Conservation (phyloP, 2,888 invertebrate species). For the Temnothorax ravouxi region DNA sequence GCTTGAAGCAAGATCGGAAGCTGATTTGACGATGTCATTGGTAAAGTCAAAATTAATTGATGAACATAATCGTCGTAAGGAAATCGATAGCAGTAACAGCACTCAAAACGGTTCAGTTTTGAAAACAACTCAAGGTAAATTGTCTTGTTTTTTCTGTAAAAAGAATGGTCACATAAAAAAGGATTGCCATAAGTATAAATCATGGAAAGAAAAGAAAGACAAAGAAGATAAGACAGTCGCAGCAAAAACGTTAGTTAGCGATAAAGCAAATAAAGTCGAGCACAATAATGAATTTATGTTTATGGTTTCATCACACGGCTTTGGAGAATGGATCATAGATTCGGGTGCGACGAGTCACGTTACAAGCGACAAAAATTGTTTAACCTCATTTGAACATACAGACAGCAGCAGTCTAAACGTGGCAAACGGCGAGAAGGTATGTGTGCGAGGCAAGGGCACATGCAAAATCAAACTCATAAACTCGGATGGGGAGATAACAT, state of each 20-base stretch:
- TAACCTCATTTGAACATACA: background rate
- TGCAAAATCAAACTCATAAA: background rate
- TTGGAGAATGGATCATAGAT: background rate
- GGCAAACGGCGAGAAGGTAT: background rate
- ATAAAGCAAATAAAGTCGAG: background rate
- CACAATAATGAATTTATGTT: background rate
- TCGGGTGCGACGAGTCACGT: background rate
- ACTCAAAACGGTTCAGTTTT: background rate
- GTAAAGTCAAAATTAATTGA: background rate
- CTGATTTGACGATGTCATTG: background rate
- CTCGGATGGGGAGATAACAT: background rate
- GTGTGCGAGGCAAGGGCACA: background rate
- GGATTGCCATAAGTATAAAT: background rate
- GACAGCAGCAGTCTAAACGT: background rate
- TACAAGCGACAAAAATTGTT: background rate
- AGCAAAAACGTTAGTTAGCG: background rate
- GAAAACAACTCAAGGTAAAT: background rate
- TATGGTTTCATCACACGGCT: background rate
- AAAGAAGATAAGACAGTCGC: background rate
- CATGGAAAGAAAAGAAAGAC: background rate
- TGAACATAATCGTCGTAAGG: background rate
- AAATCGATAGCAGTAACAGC: background rate
- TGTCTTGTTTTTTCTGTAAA: background rate
- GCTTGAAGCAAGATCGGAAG: background rate
- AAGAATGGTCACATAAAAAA: background rate